phyloP scores from a whole-genome alignment of 2,113 vertebrate species.

The Pangasianodon gigas region DNA sequence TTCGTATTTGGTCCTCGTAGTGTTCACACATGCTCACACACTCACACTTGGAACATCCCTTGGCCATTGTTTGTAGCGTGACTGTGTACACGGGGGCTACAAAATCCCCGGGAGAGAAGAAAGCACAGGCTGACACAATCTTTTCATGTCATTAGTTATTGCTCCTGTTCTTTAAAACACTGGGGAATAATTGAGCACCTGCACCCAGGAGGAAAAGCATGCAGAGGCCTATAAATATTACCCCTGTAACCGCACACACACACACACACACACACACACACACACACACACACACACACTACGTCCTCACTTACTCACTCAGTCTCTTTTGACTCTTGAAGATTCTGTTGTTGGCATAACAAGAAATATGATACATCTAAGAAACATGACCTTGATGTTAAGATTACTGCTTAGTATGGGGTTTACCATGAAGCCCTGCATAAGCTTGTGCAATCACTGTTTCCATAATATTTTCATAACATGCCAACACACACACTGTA shows the following conservation, averaged over 20 bases:
- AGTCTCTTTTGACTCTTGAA: constrained; percentile 16
- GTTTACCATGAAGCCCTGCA: not conserved
- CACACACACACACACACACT: not conserved
- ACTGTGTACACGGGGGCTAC: constrained; percentile 43
- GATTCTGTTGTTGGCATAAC: constrained; percentile 29
- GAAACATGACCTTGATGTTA: constrained; percentile 31
- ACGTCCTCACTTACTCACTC: constrained; percentile 1
- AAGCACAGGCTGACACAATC: constrained; percentile 53
- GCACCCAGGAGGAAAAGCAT: constrained; percentile 59
- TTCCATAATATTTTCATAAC: constrained; percentile 6
- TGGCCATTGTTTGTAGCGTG: constrained; percentile 23
- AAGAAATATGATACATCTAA: constrained; percentile 15
- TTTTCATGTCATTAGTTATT: constrained; percentile 59
- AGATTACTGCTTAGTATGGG: constrained; percentile 20
- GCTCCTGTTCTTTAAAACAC: constrained; percentile 62
- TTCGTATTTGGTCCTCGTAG: constrained; percentile 6
- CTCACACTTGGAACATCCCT: constrained; percentile 33
- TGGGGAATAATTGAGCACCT: constrained; percentile 60
- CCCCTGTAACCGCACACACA: constrained; percentile 37
- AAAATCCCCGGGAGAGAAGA: constrained; percentile 45
- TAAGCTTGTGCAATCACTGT: not conserved
- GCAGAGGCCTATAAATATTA: constrained; percentile 51
- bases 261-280: not conserved
- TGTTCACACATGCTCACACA: constrained; percentile 26
- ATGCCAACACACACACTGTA: not conserved